Conservation (phyloP, 2,888 invertebrate genomes). For the Tholera decimalis region DNA sequence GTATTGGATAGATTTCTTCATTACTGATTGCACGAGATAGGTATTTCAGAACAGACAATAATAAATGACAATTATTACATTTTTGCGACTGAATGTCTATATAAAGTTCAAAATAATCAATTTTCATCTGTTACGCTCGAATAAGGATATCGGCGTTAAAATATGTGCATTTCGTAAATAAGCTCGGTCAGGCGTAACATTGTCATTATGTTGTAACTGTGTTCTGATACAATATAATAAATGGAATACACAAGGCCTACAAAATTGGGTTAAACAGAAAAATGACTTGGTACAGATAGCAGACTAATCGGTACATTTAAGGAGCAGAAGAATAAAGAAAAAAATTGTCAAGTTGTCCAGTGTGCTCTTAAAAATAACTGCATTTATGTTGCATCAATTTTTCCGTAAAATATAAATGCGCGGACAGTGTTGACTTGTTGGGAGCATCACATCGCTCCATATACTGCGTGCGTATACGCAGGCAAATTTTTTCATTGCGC, state of each 20-base stretch:
- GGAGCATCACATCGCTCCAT: conserved; percentile 40
- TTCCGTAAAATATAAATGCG: conserved; percentile 31
- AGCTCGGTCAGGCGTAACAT: conserved; percentile 76
- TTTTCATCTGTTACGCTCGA: conserved; percentile 70
- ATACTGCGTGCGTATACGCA: conserved; percentile 69
- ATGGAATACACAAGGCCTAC: conserved; percentile 80
- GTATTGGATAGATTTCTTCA: conserved; percentile 41
- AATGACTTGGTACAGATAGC: conserved; percentile 30
- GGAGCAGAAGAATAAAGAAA: background rate
- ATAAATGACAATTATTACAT: conserved; percentile 23
- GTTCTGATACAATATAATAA: conserved; percentile 73
- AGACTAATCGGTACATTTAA: background rate
- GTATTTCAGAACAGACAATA: conserved; percentile 24
- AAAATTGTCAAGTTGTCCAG: conserved; percentile 29
- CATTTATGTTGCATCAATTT: conserved; percentile 47
- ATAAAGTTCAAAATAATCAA: conserved; percentile 48
- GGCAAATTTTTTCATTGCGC: conserved; percentile 89
- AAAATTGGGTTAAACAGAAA: conserved; percentile 67
- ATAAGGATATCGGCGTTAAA: conserved; percentile 65
- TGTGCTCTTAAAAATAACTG: conserved; percentile 32
- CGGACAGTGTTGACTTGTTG: conserved; percentile 30
- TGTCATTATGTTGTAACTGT: conserved; percentile 73
- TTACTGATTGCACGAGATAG: conserved; percentile 31
- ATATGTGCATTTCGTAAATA: conserved; percentile 82
- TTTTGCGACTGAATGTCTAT: conserved; percentile 24